These are phyloP conservation scores for Halocynthia roretzi DNA, from an alignment of 23 tunicate genomes.

Conservation along the genomic window DNA sequence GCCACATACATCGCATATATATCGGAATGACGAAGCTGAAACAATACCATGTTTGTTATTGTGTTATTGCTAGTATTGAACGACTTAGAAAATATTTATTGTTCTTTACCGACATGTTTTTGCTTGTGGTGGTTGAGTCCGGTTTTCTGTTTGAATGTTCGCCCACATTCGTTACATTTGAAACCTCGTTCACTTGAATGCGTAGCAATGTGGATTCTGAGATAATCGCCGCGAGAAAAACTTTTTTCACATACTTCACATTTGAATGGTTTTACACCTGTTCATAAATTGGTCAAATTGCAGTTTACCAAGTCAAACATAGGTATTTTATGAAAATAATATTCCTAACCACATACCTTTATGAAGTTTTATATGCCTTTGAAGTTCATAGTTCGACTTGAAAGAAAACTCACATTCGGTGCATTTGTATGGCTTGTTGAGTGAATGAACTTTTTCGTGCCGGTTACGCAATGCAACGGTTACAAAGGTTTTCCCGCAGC, in stretches of 20 bases:
- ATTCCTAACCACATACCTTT: background rate
- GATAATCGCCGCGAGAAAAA: background rate
- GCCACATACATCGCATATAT: conserved; percentile 9
- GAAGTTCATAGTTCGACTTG: background rate
- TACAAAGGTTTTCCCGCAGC: background rate
- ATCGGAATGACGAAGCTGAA: background rate
- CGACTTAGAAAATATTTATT: background rate
- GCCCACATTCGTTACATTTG: conserved; percentile 1
- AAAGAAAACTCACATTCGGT: background rate
- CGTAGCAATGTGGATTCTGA: background rate
- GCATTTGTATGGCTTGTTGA: background rate
- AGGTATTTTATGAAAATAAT: background rate
- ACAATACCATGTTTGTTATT: background rate
- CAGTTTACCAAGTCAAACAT: background rate
- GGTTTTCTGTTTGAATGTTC: conserved; percentile 11
- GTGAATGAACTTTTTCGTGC: background rate
- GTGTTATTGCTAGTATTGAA: background rate
- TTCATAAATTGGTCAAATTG: background rate
- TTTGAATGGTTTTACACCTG: conserved; percentile 2
- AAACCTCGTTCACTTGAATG: background rate
- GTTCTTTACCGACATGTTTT: background rate
- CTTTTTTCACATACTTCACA: background rate
- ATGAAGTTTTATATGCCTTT: background rate
- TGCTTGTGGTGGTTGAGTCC: background rate
- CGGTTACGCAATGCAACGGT: conserved; percentile 1